These are phyloP conservation scores for Brachionus rubens DNA, from an alignment of 1,140 invertebrate genomes.

Conservation along the genomic window DNA sequence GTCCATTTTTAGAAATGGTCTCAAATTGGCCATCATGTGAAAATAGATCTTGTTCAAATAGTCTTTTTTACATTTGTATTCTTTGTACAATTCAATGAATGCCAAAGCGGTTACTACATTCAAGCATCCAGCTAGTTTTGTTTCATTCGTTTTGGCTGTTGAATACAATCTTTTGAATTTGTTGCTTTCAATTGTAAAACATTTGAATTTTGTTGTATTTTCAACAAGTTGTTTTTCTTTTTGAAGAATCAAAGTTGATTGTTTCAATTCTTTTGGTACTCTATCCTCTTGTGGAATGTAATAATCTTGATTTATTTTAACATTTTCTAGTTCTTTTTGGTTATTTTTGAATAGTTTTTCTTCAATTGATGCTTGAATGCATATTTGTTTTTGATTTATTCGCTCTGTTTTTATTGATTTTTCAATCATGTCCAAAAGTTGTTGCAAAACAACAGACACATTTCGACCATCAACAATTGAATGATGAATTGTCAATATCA, in stretches of 20 bases:
- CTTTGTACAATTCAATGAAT: not conserved
- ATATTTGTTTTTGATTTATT: not conserved
- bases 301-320: not conserved
- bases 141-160: not conserved
- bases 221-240: not conserved
- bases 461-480: constrained; percentile 8
- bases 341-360: no score
- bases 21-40: constrained; percentile 16
- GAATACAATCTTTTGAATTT: not conserved
- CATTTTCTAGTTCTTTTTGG: not conserved
- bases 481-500: not conserved
- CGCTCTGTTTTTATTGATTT: not conserved
- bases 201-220: not conserved
- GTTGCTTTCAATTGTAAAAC: not conserved
- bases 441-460: constrained; percentile 5
- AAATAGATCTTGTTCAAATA: not conserved
- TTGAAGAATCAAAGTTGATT: no score
- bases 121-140: constrained; percentile 1
- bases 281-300: constrained; percentile 18
- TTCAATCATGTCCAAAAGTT: constrained; percentile 9
- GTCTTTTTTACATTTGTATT: constrained; percentile 15
- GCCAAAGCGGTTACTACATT: constrained; percentile 11
- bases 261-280: not conserved
- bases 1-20: constrained; percentile 1
- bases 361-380: not conserved